Percentiles rank a stretch among this genome's conserved stretches.
phyloP scores from a whole-genome alignment of 2,797 vertebrate species.

The Hafferia zeledoni region DNA sequence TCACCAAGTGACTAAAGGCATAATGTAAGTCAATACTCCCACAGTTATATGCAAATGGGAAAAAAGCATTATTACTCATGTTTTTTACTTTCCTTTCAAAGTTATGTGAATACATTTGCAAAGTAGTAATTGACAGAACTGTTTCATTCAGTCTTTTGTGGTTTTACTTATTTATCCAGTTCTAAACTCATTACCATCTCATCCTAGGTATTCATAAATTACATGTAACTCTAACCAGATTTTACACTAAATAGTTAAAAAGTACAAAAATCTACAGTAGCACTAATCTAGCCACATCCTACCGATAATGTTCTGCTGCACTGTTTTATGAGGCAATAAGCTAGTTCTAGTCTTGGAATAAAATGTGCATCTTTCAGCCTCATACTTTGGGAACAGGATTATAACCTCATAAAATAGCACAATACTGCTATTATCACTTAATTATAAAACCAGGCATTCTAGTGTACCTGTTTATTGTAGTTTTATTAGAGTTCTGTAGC shows the following conservation, averaged over 20 bases:
- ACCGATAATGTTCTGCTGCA: background rate
- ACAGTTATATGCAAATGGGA: background rate
- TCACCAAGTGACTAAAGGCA: background rate
- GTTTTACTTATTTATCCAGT: background rate
- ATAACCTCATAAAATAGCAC: background rate
- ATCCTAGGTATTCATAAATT: background rate
- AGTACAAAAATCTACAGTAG: background rate
- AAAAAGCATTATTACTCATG: background rate
- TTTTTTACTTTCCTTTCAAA: background rate
- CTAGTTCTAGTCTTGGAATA: background rate
- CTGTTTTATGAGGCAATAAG: constrained; percentile 30
- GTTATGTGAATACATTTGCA: background rate
- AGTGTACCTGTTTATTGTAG: background rate
- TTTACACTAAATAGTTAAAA: constrained; percentile 3
- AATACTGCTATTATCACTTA: background rate
- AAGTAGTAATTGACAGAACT: background rate
- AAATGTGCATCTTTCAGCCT: background rate
- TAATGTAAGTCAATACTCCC: background rate
- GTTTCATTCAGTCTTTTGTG: background rate
- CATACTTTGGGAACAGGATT: background rate
- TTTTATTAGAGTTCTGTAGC: background rate
- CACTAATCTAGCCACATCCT: background rate
- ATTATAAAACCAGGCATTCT: background rate
- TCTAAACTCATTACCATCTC: background rate
- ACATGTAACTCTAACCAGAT: background rate